Conservation (phyloP, 2,113 vertebrate species). For the Speoplatyrhinus poulsoni region DNA sequence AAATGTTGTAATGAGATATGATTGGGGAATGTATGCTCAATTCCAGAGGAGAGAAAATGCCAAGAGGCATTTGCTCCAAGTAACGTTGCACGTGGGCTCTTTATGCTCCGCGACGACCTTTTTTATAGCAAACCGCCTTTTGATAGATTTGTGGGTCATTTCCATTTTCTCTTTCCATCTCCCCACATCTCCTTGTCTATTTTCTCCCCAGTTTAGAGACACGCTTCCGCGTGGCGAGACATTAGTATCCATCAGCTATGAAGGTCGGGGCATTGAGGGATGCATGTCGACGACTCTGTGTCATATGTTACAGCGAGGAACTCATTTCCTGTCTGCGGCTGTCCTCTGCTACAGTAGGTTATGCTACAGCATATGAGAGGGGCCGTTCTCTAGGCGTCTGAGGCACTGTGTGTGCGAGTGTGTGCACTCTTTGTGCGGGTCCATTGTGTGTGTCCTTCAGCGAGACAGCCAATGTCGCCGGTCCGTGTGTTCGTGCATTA, state of each 20-base stretch:
- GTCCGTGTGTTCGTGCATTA: not conserved
- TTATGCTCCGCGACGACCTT: not conserved
- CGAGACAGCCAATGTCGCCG: not conserved
- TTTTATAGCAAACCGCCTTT: constrained; percentile 16
- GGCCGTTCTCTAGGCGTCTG: constrained; percentile 20
- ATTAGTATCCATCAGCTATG: constrained; percentile 67
- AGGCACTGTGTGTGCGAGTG: constrained; percentile 1
- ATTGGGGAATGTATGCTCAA: too few species aligned
- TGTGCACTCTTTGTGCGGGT: constrained; percentile 11
- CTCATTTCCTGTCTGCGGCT: constrained; percentile 60
- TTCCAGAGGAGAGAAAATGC: too few species aligned
- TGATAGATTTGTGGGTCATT: constrained; percentile 44
- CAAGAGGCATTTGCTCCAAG: too few species aligned
- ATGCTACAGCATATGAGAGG: constrained; percentile 53
- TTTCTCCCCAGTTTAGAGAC: constrained; percentile 49
- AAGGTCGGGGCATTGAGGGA: constrained; percentile 63
- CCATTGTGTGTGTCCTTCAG: constrained; percentile 22
- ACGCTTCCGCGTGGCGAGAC: constrained; percentile 56
- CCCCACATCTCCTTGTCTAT: constrained; percentile 24
- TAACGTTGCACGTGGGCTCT: too few species aligned
- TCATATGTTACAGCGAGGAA: constrained; percentile 58
- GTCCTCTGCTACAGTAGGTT: constrained; percentile 60
- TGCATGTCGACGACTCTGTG: constrained; percentile 29
- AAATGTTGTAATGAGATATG: too few species aligned
- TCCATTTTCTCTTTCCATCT: constrained; percentile 45